Percentiles rank a stretch among this genome's conserved stretches.
phyloP scores from a whole-genome alignment of 2,888 invertebrate genomes.

The Calliscelio sp. region DNA sequence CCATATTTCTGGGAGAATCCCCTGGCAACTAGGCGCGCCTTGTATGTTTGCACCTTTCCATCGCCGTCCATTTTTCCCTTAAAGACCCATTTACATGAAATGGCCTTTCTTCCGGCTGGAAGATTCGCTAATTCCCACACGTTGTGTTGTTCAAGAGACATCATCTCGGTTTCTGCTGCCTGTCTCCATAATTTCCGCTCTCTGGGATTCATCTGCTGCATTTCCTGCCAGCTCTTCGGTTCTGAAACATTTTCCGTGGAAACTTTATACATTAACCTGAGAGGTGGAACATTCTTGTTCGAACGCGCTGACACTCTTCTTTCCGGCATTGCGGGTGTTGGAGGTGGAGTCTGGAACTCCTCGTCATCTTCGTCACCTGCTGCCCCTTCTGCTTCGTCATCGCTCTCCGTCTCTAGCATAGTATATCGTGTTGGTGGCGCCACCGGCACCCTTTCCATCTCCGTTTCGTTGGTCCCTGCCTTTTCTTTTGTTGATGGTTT shows the following conservation, averaged over 20 bases:
- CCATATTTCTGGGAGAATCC: conserved; percentile 76
- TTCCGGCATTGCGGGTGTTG: neutral
- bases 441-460: too few species aligned
- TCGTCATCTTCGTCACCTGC: neutral
- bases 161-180: conserved; percentile 75
- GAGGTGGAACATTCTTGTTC: conserved; percentile 35
- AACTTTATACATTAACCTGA: conserved; percentile 19
- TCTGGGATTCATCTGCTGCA: conserved; percentile 19
- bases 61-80: conserved; percentile 68
- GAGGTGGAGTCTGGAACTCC: conserved; percentile 18
- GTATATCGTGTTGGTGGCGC: neutral
- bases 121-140: conserved; percentile 74
- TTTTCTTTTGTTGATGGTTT: too few species aligned
- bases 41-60: conserved; percentile 69
- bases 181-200: conserved; percentile 46
- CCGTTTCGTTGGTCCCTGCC: too few species aligned
- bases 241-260: conserved; percentile 12
- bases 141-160: conserved; percentile 69
- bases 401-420: too few species aligned
- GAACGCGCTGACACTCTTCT: neutral
- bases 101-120: conserved; percentile 60
- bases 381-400: neutral
- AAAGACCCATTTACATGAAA: conserved; percentile 78
- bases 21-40: conserved; percentile 76
- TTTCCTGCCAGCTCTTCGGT: conserved; percentile 49